These are phyloP conservation scores for Numenius phaeopus DNA, from an alignment of 2,797 vertebrate species.

Conservation along the genomic window DNA sequence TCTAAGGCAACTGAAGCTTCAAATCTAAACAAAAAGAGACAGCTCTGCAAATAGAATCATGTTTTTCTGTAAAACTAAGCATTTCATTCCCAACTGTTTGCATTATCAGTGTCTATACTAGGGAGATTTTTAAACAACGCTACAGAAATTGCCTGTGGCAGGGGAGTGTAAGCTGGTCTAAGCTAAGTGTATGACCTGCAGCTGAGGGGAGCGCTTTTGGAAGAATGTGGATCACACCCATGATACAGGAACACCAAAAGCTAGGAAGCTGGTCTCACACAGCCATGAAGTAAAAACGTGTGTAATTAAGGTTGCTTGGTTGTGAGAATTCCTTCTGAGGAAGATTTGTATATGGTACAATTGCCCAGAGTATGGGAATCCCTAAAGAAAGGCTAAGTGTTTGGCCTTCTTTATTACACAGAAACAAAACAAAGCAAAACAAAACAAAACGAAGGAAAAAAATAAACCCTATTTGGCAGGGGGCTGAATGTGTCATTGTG, in stretches of 20 bases:
- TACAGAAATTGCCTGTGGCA: not conserved
- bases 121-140: not conserved
- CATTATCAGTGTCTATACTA: not conserved
- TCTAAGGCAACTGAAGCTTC: not conserved
- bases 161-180: not conserved
- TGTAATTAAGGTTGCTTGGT: not conserved
- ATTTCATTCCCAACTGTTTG: not conserved
- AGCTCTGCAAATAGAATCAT: not conserved
- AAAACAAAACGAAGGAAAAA: not conserved
- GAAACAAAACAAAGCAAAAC: constrained; percentile 29
- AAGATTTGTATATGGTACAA: not conserved
- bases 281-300: not conserved
- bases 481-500: not conserved
- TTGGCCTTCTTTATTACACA: not conserved
- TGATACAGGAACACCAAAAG: not conserved
- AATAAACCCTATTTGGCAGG: constrained; percentile 32
- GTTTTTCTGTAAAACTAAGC: not conserved
- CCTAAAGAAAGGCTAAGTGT: not conserved
- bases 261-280: not conserved
- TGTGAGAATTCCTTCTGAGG: constrained; percentile 13
- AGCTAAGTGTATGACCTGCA: not conserved
- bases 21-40: not conserved
- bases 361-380: not conserved
- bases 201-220: not conserved
- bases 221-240: not conserved